Evolutionary conservation across 2,113 vertebrate genomes (phyloP), one percentile per base, ranked within the genome.

Genomic region (Scophthalmus maximus): DNA sequence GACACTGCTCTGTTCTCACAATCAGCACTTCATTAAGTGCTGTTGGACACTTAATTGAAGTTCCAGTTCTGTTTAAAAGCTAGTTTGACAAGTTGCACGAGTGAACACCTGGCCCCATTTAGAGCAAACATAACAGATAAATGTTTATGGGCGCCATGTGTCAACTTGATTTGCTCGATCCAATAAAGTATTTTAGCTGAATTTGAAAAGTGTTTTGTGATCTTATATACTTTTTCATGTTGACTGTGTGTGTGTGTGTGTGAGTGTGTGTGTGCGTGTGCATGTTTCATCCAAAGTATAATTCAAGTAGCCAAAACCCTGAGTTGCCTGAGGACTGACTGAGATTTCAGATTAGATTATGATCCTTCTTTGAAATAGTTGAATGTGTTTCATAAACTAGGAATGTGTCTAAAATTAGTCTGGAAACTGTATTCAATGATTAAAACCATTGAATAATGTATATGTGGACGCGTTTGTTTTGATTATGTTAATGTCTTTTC

Each of bases 21-120:
- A 86, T 87, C 83, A 83, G 80, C 79, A 82, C 75, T 85, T 90
- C 86, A 92, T 91, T 91, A 91, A 88, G 77, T 85, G 75, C 66
- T 74, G 69, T 73, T 59, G 81, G 76, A 76, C 67, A 59, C 78
- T 90, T 91, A 90, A 93, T 91, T 91, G 88, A 91, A 91, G 85
- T 89, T 92, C 84, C 85, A 83, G 83, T 88, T 89, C 68, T 80
- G 68, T 89, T 81, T 78, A 81, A 79, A 89, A 80, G 75, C 78
- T 76, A 89, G 74, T 85, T 87, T 91, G 82, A 84, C 85, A 81
- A 80, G 72, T 85, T 85, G 61, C 63, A 69, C 73, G 56, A 63
- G 69, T 63, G 56, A 82, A 88, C 85, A 88, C 76, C 78, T 79
- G 76, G 81, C 51, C 57, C 49, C 60, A 49, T 85, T 81, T 57